These are phyloP conservation scores for Diachasmimorpha longicaudata DNA, from an alignment of 1,140 invertebrate genomes.

Conservation along the genomic window DNA sequence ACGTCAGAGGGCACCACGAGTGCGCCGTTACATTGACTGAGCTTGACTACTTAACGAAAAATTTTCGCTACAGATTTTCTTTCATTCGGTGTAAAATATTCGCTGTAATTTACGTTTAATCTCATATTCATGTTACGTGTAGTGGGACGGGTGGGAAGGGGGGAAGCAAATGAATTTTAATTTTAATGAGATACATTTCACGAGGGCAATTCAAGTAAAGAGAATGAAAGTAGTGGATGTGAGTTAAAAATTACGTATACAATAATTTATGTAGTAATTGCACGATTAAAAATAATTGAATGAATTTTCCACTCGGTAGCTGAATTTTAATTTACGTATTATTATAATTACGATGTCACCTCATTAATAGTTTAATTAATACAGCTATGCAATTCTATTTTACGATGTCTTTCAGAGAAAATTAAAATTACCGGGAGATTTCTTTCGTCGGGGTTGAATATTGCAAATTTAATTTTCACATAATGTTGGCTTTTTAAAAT, in stretches of 20 bases:
- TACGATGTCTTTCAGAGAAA: neutral
- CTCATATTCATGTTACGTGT: neutral
- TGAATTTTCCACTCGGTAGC: slow-evolving; percentile 4
- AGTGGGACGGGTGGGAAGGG: neutral
- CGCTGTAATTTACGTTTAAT: neutral
- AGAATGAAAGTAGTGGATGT: neutral
- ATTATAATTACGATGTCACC: neutral
- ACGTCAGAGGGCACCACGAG: too few relatives aligned
- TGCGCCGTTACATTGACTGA: too few relatives aligned
- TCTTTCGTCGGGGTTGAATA: too few relatives aligned
- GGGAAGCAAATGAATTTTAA: neutral
- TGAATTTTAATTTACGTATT: neutral
- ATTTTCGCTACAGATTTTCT: too few relatives aligned
- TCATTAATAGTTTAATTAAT: neutral
- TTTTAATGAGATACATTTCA: neutral
- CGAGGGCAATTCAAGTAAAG: neutral
- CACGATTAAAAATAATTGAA: neutral
- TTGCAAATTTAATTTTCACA: too few relatives aligned
- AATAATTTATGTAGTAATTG: neutral
- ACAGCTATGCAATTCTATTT: neutral
- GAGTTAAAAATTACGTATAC: neutral
- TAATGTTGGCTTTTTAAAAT: too few relatives aligned
- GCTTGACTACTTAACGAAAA: too few relatives aligned
- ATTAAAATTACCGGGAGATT: too few relatives aligned
- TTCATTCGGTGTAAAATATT: too few relatives aligned